Base-by-base conservation (phyloP, 2,113 vertebrate species). In the Aegotheles bennettii region DNA sequence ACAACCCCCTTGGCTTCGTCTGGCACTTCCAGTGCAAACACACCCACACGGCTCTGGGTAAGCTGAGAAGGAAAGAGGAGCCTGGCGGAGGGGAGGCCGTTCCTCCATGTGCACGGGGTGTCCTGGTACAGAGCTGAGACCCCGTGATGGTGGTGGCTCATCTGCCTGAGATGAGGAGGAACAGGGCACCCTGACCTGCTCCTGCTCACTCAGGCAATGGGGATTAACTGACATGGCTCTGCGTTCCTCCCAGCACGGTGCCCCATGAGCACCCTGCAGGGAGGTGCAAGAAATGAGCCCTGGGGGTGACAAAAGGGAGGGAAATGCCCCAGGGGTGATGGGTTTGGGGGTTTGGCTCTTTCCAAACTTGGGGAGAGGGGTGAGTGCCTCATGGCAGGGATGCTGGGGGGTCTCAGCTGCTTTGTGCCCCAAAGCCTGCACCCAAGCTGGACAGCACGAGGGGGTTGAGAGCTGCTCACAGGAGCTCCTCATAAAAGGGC, bases 401-500 rank as follows among this genome's bases (percentile, higher is more conserved):
- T 1, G 8, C 38, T n/a, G 78, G 35, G 36, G 13, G 12, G 24
- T 40, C 42, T 17, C 1, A 6, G 47, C 7, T 35, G 2, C 26
- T 60, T 77, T 67, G 31, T 68, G 48, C 11, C 67, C 38, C 53
- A 59, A n/a, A 84, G 38, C 43, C 42, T 84, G 59, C 6, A 1
- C n/a, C 48, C 6, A 8, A 60, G 51, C 50, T 15, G 2, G 31
- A 15, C 2, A 8, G 33, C 7, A 1, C 0, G 8, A 50, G 51
- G 73, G 35, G 56, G 42, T 79, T 92, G 91, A 73, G 47, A 64
- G 54, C 81, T 36, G 47, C 87, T 45, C 56, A 82, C 87, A 48
- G 92, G 80, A 95, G 89, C 92, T 69, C 43, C 93, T 94, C 16
- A 2, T 97, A 93, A 94, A 96, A 95, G 84, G 51, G 26, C 47